Conservation (phyloP, 2,797 vertebrate species). For the Dicrostonyx torquatus region DNA sequence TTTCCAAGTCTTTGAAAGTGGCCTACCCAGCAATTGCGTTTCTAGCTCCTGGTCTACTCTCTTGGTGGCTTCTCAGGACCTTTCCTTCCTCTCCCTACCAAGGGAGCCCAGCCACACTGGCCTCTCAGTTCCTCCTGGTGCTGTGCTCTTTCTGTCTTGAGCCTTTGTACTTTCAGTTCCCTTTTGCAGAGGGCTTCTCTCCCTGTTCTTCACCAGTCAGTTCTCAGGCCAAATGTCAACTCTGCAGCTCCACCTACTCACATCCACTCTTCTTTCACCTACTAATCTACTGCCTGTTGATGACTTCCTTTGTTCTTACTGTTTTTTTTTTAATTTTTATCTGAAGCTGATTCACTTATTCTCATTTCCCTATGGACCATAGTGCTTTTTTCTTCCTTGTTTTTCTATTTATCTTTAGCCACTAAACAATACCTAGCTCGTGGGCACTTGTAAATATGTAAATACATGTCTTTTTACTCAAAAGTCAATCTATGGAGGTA, state of each 20-base stretch:
- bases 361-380: background rate
- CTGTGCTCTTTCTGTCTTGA: conserved; percentile 5
- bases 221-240: background rate
- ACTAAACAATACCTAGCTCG: background rate
- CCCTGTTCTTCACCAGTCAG: background rate
- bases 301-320: background rate
- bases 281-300: background rate
- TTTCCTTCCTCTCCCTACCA: background rate
- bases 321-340: background rate
- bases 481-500: background rate
- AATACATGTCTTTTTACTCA: background rate
- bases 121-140: conserved; percentile 55
- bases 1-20: background rate
- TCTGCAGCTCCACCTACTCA: background rate
- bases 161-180: conserved; percentile 46
- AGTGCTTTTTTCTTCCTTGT: background rate
- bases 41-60: background rate
- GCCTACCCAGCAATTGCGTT: background rate
- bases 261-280: background rate
- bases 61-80: background rate
- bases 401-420: background rate
- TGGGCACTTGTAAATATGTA: background rate
- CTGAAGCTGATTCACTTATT: background rate
- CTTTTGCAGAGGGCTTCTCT: background rate
- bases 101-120: background rate